Conservation (phyloP, 2,888 invertebrate species). For the Macrosoma leucophasiata region DNA sequence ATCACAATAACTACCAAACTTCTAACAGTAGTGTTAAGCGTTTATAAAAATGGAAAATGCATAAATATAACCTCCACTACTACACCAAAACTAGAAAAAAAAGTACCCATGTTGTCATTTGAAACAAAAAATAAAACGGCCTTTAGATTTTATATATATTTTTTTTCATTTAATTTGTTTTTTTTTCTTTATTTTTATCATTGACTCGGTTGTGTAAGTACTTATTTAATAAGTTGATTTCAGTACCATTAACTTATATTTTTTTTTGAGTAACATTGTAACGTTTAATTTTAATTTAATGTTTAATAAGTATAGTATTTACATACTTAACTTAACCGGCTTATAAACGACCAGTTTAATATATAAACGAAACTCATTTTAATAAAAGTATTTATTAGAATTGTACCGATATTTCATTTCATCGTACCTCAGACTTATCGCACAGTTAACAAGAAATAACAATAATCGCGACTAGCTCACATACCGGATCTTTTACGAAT, state of each 20-base stretch:
- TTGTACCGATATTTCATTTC: constrained; percentile 62
- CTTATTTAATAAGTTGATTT: constrained; percentile 72
- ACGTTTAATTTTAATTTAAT: constrained; percentile 59
- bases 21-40: constrained; percentile 55
- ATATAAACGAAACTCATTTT: constrained; percentile 53
- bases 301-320: constrained; percentile 56
- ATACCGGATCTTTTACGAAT: constrained; percentile 55
- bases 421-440: constrained; percentile 35
- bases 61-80: constrained; percentile 56
- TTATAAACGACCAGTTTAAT: constrained; percentile 58
- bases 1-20: constrained; percentile 42
- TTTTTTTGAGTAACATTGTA: constrained; percentile 65
- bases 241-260: constrained; percentile 39
- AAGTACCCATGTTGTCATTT: constrained; percentile 36
- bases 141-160: constrained; percentile 33
- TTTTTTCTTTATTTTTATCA: too few species aligned
- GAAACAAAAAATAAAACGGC: constrained; percentile 35
- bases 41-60: constrained; percentile 39
- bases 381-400: constrained; percentile 71
- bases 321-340: constrained; percentile 71
- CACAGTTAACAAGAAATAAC: constrained; percentile 25
- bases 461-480: constrained; percentile 67
- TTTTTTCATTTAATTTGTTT: constrained; percentile 45
- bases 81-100: constrained; percentile 58
- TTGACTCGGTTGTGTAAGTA: constrained; percentile 75